Base-by-base conservation (phyloP, 2,797 vertebrate species). In the Notamacropus eugenii region DNA sequence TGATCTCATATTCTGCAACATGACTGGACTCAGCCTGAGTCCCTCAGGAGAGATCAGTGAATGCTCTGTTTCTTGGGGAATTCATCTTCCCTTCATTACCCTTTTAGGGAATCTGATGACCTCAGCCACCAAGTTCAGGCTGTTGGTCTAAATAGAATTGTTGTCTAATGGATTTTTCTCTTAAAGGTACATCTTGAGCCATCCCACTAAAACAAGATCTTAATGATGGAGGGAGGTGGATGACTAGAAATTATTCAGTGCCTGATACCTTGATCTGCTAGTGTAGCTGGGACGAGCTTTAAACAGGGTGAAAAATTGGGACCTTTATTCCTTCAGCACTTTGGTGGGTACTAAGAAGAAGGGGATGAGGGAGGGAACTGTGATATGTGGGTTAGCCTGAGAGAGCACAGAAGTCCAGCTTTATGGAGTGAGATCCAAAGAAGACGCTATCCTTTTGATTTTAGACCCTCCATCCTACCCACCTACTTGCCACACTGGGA, bases 11-110 rank as follows among this genome's bases (percentile, higher is more conserved):
- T 12, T 96, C 93, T 94, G n/a, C n/a, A 96, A 34, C 90, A 94
- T 94, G 92, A 46, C 1, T 94, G 96, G 95, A 28, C 24, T 59
- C 92, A 87, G 90, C 40, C 93, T 8, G 4, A 58, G 95, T 98
- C 96, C 97, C 97, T 97, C 56, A 82, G 96, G 95, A 97, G 97
- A 96, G 92, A 95, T 97, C 96, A 93, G 93, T 95, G 98, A 97
- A 98, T 97, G 97, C 96, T 93, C 55, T 91, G 91, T 92, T 96
- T 98, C 97, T 90, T 97, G 97, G 98, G 97, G 98, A 98, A 98
- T 99, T 98, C 97, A 97, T 95, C 92, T 96, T 92, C 96, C 97
- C 96, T 96, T 95, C 74, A 93, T 92, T 93, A 67, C 93, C 98
- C 98, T 98, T 98, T 96, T 98, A 98, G 97, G 97, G 97, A 97